Base-by-base conservation (phyloP, 2,888 invertebrate species). In the Hedya salicella region DNA sequence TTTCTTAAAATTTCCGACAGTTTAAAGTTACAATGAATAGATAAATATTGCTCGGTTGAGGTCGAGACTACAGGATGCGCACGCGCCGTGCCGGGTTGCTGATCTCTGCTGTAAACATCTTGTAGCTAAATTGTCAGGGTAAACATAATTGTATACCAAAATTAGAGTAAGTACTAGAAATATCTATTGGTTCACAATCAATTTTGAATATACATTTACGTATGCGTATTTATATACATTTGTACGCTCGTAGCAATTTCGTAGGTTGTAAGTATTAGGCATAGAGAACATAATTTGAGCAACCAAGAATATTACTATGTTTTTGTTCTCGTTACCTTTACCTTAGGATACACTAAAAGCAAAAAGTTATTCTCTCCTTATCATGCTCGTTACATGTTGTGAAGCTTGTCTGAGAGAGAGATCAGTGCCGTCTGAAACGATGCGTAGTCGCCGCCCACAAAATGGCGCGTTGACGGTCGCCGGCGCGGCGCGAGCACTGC, bases 371-470 rank as follows among this genome's bases (percentile, higher is more conserved):
- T 77, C 46, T 74, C 75, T 82, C 86, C 83, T 84, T 80, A 80
- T 87, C 86, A 75, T 76, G 74, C 82, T 57, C 73, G 71, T 71
- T 67, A 76, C 78, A 77, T 75, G 73, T 72, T 69, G 70, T 72
- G 69, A 71, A 72, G 72, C 71, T 52, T 69, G 75, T 71, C 71
- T 71, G 76, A 81, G 81, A 83, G 79, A 78, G 81, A 83, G 78
- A 75, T 71, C 25, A 71, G 70, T 25, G 54, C 16, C 70, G 69
- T 63, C 70, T 50, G 61, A 73, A 73, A 71, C 69, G 73, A 65
- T 69, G 64, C 74, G 70, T 61, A 78, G 69, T 78, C 89, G 71
- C 87, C 90, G 87, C 90, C 90, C 73, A 85, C 87, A 89, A 90
- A 70, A 90, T 90, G 90, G 90, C 90, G 89, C 77, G 71, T 61